Base-by-base conservation (phyloP, 2,888 invertebrate genomes). In the Lymantria monacha region DNA sequence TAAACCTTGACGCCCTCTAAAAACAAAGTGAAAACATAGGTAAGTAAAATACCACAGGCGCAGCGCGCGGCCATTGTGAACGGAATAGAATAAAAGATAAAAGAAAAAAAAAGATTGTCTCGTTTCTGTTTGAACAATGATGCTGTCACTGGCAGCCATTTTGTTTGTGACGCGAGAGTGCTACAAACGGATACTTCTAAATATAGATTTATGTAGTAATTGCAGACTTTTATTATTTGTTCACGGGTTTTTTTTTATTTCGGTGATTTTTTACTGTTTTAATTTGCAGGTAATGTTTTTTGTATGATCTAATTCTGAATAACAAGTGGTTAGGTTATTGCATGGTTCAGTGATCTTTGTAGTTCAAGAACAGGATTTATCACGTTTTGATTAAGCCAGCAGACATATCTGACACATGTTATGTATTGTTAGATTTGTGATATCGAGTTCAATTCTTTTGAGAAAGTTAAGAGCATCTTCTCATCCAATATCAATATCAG, bases 111-210 rank as follows among this genome's bases (percentile, higher is more conserved):
- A 87, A 82, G 76, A 83, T 83, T 85, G 85, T 87, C 83, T 87
- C 85, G 87, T 85, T 85, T 86, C 84, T 87, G 88, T 88, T 86
- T 86, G 87, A 87, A 89, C 89, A 91, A 90, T 83, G 79, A 79
- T 69, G 81, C 81, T 86, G 90, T 90, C 90, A 83, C 82, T 81
- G 85, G 74, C 85, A 81, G 89, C 89, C 88, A 87, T 87, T 72
- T 83, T 87, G 84, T 70, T 69, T 69, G 74, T 66, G 72, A 69
- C 74, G 75, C 72, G 78, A 67, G 78, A 72, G 73, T 58, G 65
- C 53, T 55, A 59, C 70, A 59, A 59, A 66, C 63, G 63, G 66
- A 63, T 64, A 63, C 52, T 64, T 67, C 59, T 53, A 62, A 61
- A 64, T 57, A 57, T 59, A 64, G 52, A 61, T 46, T 46, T 42